Conservation (phyloP, 1,140 invertebrate genomes). For the Penaeus japonicus region DNA sequence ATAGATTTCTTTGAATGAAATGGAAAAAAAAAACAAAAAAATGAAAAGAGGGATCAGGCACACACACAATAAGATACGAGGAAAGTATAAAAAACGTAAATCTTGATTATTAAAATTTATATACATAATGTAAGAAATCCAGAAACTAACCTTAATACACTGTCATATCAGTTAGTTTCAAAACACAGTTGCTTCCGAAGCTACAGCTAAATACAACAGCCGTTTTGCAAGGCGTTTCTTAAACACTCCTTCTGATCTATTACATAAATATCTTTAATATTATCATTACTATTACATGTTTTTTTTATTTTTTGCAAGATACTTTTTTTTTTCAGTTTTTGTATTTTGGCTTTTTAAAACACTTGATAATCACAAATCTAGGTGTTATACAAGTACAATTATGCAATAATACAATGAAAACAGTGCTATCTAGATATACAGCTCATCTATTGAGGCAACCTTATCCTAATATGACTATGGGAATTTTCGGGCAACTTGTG, state of each 20-base stretch:
- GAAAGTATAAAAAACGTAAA: too few relatives aligned
- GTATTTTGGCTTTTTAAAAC: conserved; percentile 16
- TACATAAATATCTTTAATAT: too few relatives aligned
- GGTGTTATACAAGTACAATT: not conserved
- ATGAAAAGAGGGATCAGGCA: too few relatives aligned
- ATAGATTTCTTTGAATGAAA: too few relatives aligned
- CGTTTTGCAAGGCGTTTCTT: too few relatives aligned
- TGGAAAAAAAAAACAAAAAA: too few relatives aligned
- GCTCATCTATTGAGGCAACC: conserved; percentile 14
- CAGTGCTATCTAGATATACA: conserved; percentile 23
- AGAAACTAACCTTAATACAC: conserved; percentile 28
- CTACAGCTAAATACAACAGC: too few relatives aligned
- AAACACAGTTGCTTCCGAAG: conserved; percentile 4
- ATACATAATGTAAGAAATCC: conserved; percentile 51
- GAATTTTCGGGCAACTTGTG: not conserved
- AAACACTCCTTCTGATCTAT: too few relatives aligned
- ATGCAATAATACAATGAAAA: conserved; percentile 20
- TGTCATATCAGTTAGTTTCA: too few relatives aligned
- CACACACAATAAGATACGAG: too few relatives aligned
- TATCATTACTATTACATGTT: not conserved
- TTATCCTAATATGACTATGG: conserved; percentile 13
- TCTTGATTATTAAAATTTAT: conserved; percentile 44
- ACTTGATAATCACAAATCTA: not conserved
- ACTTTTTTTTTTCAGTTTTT: not conserved
- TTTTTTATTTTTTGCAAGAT: not conserved